These are phyloP conservation scores for Epizoanthus illoricatus DNA, from an alignment of 92 coral and sea anemone species.

Conservation along the genomic window DNA sequence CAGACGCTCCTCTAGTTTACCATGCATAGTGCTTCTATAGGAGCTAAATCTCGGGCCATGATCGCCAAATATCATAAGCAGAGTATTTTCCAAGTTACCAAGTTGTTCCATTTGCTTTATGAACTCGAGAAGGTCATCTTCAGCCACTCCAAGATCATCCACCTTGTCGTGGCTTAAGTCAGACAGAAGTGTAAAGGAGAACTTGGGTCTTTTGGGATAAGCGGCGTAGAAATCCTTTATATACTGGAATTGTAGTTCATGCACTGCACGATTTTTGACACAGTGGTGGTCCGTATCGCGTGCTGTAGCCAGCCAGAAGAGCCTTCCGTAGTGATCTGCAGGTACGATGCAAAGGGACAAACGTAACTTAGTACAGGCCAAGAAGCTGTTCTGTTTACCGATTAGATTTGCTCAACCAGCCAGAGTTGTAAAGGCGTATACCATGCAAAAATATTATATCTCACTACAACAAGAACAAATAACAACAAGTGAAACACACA, in stretches of 20 bases:
- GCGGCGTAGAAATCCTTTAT: conserved; percentile 59
- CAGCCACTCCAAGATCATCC: conserved; percentile 51
- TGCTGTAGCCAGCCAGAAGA: conserved; percentile 64
- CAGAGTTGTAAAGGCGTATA: too few species aligned
- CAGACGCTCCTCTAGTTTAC: conserved; percentile 60
- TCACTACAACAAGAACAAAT: too few species aligned
- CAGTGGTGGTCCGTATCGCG: conserved; percentile 44
- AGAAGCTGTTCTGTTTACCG: too few species aligned
- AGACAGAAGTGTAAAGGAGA: conserved; percentile 47
- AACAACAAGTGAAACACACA: too few species aligned
- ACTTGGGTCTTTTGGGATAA: conserved; percentile 58
- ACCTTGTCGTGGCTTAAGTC: conserved; percentile 49
- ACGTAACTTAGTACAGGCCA: too few species aligned
- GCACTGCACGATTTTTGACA: conserved; percentile 50
- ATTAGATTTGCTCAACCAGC: too few species aligned
- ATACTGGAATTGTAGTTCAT: conserved; percentile 61
- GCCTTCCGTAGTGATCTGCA: conserved; percentile 60
- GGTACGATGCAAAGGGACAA: neutral
- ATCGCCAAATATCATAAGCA: conserved; percentile 53
- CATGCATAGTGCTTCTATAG: conserved; percentile 59
- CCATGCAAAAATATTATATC: too few species aligned
- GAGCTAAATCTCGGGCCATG: conserved; percentile 62
- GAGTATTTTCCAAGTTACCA: conserved; percentile 44
- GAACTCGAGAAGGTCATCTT: conserved; percentile 43
- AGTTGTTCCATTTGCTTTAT: conserved; percentile 43